These are phyloP conservation scores for Ciona savignyi DNA, from an alignment of 23 tunicate species.

Conservation along the genomic window DNA sequence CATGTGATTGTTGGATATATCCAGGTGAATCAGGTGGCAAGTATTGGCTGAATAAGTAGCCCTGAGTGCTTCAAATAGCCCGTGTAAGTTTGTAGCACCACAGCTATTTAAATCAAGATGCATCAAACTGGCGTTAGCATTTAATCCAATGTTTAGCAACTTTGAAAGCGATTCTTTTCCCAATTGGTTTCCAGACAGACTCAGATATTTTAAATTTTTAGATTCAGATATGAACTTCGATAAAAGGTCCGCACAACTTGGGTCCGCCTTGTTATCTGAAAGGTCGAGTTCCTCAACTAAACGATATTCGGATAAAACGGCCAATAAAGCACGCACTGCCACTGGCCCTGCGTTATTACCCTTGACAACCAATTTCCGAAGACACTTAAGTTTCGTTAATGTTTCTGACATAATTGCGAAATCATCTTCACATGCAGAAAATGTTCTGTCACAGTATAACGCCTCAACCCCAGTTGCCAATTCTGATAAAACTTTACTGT, in stretches of 20 bases:
- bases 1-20: slow-evolving; percentile 39
- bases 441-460: slow-evolving; percentile 15
- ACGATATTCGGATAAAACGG: slow-evolving; percentile 8
- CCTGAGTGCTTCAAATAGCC: slow-evolving; percentile 61
- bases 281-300: slow-evolving; percentile 28
- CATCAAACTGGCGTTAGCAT: not conserved
- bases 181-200: slow-evolving; percentile 56
- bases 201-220: slow-evolving; percentile 13
- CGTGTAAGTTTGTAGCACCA: slow-evolving; percentile 72
- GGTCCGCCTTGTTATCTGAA: slow-evolving; percentile 63
- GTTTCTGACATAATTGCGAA: not conserved
- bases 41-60: not conserved
- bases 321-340: slow-evolving; percentile 43
- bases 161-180: slow-evolving; percentile 73
- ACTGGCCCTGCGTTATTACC: slow-evolving; percentile 73
- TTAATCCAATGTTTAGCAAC: slow-evolving; percentile 19
- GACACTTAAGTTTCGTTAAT: not conserved
- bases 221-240: slow-evolving; percentile 9
- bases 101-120: slow-evolving; percentile 38
- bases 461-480: slow-evolving; percentile 11
- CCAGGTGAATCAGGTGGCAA: slow-evolving; percentile 12
- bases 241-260: slow-evolving; percentile 53
- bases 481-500: not conserved
- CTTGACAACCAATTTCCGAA: slow-evolving; percentile 25
- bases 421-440: not conserved